Percentiles rank a stretch among this genome's conserved stretches.
Evolutionary conservation across 2,797 vertebrate species (phyloP).

Genomic region (Gymnocypris eckloni): DNA sequence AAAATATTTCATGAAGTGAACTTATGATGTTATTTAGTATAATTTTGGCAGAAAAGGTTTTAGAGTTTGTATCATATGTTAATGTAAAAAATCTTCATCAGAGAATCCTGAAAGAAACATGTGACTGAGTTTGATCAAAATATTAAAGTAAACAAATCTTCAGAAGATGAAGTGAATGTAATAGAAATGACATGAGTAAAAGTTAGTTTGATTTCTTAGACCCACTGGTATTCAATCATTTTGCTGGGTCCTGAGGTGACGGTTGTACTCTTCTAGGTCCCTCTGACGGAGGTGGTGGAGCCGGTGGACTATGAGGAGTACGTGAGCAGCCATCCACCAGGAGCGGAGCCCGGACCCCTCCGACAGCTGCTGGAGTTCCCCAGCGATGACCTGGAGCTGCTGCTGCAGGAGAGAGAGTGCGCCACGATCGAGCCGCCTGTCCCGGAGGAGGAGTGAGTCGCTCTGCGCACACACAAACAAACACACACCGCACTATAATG

Average conservation of each 20-base stretch:
- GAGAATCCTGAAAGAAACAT: background rate
- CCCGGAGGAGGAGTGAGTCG: conserved; percentile 85
- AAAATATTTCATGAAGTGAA: no score
- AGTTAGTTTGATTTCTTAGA: background rate
- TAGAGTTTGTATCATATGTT: no score
- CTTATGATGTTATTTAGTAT: no score
- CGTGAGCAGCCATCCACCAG: conserved; percentile 83
- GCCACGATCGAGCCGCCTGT: conserved; percentile 85
- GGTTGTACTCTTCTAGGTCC: conserved; percentile 76
- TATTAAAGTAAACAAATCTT: background rate
- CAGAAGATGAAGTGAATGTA: background rate
- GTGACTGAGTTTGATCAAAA: background rate
- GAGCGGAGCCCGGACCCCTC: conserved; percentile 83
- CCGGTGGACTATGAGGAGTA: conserved; percentile 91
- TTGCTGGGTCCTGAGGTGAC: background rate
- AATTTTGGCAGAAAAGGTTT: no score
- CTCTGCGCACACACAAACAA: conserved; percentile 23
- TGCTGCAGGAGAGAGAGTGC: conserved; percentile 86
- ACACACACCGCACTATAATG: conserved; percentile 45
- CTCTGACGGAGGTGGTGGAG: conserved; percentile 88
- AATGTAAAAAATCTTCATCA: background rate
- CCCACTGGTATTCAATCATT: background rate
- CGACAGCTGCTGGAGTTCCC: conserved; percentile 89
- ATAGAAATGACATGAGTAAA: background rate
- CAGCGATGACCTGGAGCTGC: conserved; percentile 85